Evolutionary conservation across 1,140 invertebrate genomes (phyloP), one percentile per base, ranked within the genome.

Genomic region (Anthonomus grandis): DNA sequence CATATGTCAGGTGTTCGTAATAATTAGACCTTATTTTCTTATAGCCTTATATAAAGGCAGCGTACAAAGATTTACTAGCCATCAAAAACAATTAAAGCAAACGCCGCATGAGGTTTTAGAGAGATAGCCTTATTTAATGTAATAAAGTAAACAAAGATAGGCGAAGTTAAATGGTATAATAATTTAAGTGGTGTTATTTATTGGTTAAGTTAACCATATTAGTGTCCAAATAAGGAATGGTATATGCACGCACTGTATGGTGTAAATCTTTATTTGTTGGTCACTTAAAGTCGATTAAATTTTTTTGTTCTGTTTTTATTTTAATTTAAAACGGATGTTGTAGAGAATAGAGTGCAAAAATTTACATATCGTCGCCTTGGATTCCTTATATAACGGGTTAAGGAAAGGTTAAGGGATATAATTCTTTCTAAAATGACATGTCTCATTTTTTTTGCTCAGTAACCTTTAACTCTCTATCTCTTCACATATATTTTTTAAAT

Each of bases 141-240:
- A 22, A 37, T 9, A 34, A 49, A 18, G n/a, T 6, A 21, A 18
- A 22, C 18, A 36, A 37, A 22, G 36, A 51, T 24, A 25, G 19
- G 19, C 21, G 24, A 39, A 50, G 15, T 13, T 2, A 25, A 39
- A 31, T 15, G 17, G 36, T 17, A 24, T 55, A 47, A 55, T 55
- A 55, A 55, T 46, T 55, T 55, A 55, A 55, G 44, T 47, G 42
- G 31, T 38, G 31, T 55, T 46, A 55, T 55, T 55, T 55, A 55
- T 55, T 55, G 42, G 36, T n/a, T n/a, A 38, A 47, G n/a, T 46
- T 47, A 18, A 17, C n/a, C 52, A 25, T 47, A 55, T 37, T 47
- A 47, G 21, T 41, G 25, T n/a, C 52, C 52, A 47, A 55, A 55
- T 55, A 55, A 44, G 50, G 50, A 53, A 21, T 31, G 15, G 22